Conservation (phyloP, 1,140 invertebrate species). For the Pissodes strobi region DNA sequence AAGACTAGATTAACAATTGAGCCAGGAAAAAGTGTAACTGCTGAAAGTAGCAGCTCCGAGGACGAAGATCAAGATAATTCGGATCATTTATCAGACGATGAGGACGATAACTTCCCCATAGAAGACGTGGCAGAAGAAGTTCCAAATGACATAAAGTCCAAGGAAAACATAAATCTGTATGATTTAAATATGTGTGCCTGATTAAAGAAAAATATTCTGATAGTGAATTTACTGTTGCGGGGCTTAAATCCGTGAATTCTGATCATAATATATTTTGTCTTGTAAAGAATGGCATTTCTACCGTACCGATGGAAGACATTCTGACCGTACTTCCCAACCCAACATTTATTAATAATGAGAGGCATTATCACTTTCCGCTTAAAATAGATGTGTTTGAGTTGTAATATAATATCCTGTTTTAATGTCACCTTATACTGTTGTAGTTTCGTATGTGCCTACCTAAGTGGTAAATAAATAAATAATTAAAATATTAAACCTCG, state of each 20-base stretch:
- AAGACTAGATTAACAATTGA: slow-evolving; percentile 1
- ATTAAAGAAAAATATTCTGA: background rate
- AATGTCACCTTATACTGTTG: background rate
- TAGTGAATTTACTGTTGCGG: too few relatives aligned
- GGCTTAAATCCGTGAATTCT: slow-evolving; percentile 1
- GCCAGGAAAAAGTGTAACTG: slow-evolving; percentile 5
- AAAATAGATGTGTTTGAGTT: slow-evolving; percentile 3
- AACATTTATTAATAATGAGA: background rate
- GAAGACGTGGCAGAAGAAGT: background rate
- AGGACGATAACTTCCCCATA: background rate
- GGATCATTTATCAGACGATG: background rate
- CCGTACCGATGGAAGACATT: slow-evolving; percentile 3
- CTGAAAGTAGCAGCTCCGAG: background rate
- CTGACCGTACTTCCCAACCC: slow-evolving; percentile 5
- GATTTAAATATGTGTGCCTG: slow-evolving; percentile 5
- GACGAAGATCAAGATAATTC: background rate
- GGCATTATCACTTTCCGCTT: background rate
- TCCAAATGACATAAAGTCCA: background rate
- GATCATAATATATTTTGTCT: slow-evolving; percentile 4
- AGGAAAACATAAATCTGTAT: background rate
- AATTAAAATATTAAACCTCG: background rate
- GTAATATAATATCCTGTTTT: slow-evolving; percentile 4
- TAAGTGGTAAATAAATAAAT: background rate
- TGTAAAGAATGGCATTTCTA: slow-evolving; percentile 7
- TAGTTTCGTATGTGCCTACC: background rate